Evolutionary conservation across 2,888 invertebrate species (phyloP), one percentile per base, ranked within the genome.

Genomic region (Brachycybe producta): DNA sequence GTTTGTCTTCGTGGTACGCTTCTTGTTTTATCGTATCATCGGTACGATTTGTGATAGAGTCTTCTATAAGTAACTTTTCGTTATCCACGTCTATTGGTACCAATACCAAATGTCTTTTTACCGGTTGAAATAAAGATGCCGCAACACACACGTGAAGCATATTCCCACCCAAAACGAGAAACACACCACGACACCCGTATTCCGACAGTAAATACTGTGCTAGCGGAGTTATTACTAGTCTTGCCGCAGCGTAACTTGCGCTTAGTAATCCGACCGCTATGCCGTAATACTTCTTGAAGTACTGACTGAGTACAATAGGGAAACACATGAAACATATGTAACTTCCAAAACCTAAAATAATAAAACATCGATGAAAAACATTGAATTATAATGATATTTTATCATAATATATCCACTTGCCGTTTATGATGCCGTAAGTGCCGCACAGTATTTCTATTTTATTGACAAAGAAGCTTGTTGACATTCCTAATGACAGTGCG

Each of bases 91-190:
- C 5, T 3, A 5, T 40, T 2, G 49, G 49, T 5, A 49, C 24
- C 17, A 49, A n/a, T 17, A 40, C 28, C 2, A 21, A 4, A 23
- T 51, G 51, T 45, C 51, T 45, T 27, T 36, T 51, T 8, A 28
- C 30, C n/a, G 76, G 76, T 7, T 75, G 73, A 64, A 81, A 82
- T 1, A 82, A 66, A 0, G 78, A 75, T 0, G 81, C 82, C 1
- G 80, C 76, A 3, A 79, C 76, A 54, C 82, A 82, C 2, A 82
- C 80, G 61, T 82, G 81, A 0, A 82, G 68, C 80, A 82, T 81
- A 13, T 82, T 80, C 1, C 78, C 80, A 54, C 79, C 81, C 17
- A 82, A 65, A 7, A 82, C 67, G 1, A 82, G 66, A 7, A 82
- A 73, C 5, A 82, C 80, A n/a, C 82, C 82, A 60, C 80, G 79